phyloP scores from a whole-genome alignment of 2,113 vertebrate genomes.

The Camelus bactrianus region DNA sequence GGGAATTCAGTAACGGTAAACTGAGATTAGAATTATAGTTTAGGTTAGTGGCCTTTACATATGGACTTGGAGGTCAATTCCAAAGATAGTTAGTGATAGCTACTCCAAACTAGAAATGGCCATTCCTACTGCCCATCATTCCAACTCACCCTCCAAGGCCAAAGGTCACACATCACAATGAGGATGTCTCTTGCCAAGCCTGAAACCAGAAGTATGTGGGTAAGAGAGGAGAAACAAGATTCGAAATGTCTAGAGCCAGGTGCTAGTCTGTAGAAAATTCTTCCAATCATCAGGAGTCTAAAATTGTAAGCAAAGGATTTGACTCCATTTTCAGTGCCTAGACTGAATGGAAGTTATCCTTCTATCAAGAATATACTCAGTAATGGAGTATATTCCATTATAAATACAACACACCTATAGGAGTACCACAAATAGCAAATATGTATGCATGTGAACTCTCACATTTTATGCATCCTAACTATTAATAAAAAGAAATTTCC shows the following conservation, averaged over 20 bases:
- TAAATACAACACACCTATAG: neutral
- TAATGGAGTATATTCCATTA: neutral
- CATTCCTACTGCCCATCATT: neutral
- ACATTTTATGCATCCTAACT: neutral
- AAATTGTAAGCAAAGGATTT: neutral
- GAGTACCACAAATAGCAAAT: neutral
- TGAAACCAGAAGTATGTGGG: neutral
- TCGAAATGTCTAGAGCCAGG: neutral
- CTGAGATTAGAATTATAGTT: neutral
- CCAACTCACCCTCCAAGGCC: neutral
- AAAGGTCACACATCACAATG: neutral
- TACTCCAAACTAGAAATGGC: conserved; percentile 21
- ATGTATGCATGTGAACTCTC: neutral
- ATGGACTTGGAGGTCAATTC: neutral
- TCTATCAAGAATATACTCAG: neutral
- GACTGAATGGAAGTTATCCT: neutral
- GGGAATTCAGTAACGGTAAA: neutral
- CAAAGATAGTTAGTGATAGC: neutral
- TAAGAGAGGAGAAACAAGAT: neutral
- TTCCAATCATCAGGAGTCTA: neutral
- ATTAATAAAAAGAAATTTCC: neutral
- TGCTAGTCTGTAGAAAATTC: neutral
- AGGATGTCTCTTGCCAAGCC: neutral
- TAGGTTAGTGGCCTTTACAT: neutral
- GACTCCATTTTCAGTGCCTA: neutral